phyloP scores from a whole-genome alignment of 1,140 invertebrate species.

The Drosophila eugracilis region DNA sequence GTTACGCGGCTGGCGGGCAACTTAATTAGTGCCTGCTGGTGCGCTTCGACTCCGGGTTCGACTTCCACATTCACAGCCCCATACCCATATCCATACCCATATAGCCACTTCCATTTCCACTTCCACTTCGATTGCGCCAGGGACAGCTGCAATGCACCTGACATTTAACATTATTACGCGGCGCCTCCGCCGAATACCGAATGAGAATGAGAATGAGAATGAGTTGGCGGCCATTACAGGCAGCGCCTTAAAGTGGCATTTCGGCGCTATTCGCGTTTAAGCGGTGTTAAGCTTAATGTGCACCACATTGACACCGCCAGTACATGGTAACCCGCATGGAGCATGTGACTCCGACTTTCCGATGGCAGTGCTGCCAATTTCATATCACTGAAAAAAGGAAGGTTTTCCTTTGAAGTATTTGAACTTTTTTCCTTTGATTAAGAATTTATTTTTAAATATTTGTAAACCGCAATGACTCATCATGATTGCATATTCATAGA shows the following conservation, averaged over 20 bases:
- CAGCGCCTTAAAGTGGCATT: slow-evolving; percentile 56
- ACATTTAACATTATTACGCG: slow-evolving; percentile 81
- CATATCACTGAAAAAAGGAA: neutral
- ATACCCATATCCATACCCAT: neutral
- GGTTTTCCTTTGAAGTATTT: neutral
- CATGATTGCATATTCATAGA: too few species aligned
- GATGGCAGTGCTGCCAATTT: neutral
- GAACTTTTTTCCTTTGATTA: too few species aligned
- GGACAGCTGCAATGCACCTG: slow-evolving; percentile 76
- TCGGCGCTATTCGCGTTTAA: slow-evolving; percentile 39
- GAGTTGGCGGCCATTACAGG: slow-evolving; percentile 47
- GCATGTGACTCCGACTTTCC: neutral
- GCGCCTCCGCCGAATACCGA: slow-evolving; percentile 44
- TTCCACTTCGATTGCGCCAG: slow-evolving; percentile 41
- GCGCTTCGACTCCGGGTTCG: slow-evolving; percentile 29
- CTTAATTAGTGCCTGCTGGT: slow-evolving; percentile 58
- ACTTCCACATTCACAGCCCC: slow-evolving; percentile 12
- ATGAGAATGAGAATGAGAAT: slow-evolving; percentile 5
- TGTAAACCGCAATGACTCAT: too few species aligned
- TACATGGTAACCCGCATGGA: slow-evolving; percentile 11
- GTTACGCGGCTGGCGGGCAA: slow-evolving; percentile 56
- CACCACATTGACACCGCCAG: slow-evolving; percentile 69
- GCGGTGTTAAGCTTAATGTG: slow-evolving; percentile 73
- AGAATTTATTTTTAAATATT: too few species aligned
- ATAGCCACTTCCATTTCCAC: slow-evolving; percentile 7